Evolutionary conservation across 2,888 invertebrate genomes (phyloP), one percentile per base, ranked within the genome.

Genomic region (Habroteleia sp.): DNA sequence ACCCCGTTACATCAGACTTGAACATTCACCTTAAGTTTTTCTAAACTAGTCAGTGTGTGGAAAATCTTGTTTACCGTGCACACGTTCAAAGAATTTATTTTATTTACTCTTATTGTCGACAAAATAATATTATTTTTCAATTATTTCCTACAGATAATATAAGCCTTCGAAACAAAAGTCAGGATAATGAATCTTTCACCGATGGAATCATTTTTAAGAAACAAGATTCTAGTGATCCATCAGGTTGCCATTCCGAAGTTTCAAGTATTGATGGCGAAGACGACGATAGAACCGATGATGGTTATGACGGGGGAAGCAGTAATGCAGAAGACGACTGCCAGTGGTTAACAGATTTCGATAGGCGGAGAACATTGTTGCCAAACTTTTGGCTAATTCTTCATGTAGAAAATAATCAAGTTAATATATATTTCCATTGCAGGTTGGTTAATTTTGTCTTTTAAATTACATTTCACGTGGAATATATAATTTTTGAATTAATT

Each of bases 381-480:
- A 92, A 92, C 81, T 94, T 94, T 85, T 94, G 94, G 94, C 88
- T 94, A 14, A 92, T 94, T 65, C 89, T 93, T 85, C 90, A 90
- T 79, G 89, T 93, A 4, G 90, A 91, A 60, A 87, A 87, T 16
- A 90, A 91, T 77, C 88, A 90, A 56, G 93, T 93, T 3, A 91
- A 91, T 33, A 89, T 93, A 11, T 94, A 92, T 84, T 94, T 93
- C 83, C 94, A 94, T 78, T 92, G 92, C 88, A 91, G 93, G 91
- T 91, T 33, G 13, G 41, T 27, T 20, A 20, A 20, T 20, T 20
- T 20, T 20, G 20, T 20, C 4, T 20, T 20, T n/a, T n/a, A n/a
- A n/a, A n/a, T n/a, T n/a, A n/a, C n/a, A n/a, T n/a, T n/a, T n/a
- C n/a, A n/a, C n/a, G n/a, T n/a, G n/a, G n/a, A n/a, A n/a, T n/a